These are phyloP conservation scores for Chaetogeoica ovagalla DNA, from an alignment of 2,888 invertebrate species.

Conservation along the genomic window DNA sequence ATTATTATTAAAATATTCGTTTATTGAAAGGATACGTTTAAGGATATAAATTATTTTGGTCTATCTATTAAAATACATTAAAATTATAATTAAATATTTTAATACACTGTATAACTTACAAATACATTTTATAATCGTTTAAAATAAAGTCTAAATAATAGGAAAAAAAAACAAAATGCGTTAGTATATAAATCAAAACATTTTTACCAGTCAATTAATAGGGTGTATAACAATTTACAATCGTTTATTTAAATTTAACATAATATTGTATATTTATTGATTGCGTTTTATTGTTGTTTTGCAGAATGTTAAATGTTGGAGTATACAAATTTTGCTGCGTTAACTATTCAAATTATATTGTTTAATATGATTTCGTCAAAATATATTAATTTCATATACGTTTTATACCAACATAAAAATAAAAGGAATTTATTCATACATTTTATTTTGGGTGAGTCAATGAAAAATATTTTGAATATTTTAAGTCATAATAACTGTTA, in stretches of 20 bases:
- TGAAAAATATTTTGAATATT: background rate
- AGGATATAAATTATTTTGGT: too few species aligned
- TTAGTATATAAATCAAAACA: too few species aligned
- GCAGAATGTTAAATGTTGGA: background rate
- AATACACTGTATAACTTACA: too few species aligned
- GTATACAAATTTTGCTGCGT: background rate
- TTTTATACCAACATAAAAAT: slow-evolving; percentile 14
- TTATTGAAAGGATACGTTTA: background rate
- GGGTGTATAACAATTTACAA: background rate
- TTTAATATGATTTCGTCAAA: slow-evolving; percentile 39
- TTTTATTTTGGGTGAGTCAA: slow-evolving; percentile 29
- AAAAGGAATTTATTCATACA: slow-evolving; percentile 3
- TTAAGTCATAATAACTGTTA: background rate
- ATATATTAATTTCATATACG: background rate
- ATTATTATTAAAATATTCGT: background rate
- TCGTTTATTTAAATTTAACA: background rate
- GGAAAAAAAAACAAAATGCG: too few species aligned
- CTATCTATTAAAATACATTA: too few species aligned
- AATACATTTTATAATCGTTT: too few species aligned
- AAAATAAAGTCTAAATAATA: too few species aligned
- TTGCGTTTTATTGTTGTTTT: slow-evolving; percentile 1
- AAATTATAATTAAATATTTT: too few species aligned
- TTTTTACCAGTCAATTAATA: background rate
- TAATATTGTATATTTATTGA: background rate
- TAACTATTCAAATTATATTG: slow-evolving; percentile 11